phyloP scores from a whole-genome alignment of 1,140 invertebrate genomes.

The Drosophila sturtevanti region DNA sequence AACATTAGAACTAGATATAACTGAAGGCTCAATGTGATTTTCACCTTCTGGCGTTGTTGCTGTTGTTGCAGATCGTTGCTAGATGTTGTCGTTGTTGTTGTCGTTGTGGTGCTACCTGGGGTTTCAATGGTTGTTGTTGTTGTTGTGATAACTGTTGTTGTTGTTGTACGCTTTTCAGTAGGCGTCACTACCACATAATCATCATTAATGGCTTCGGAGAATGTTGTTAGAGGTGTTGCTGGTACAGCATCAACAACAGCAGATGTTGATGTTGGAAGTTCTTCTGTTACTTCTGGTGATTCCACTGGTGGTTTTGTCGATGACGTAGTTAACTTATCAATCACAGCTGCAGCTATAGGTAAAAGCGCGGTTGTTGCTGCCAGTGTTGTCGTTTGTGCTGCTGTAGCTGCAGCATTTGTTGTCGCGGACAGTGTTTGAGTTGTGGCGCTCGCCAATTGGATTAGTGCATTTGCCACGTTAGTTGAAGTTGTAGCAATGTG shows the following conservation, averaged over 20 bases:
- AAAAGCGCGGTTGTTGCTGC: constrained; percentile 59
- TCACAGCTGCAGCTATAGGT: constrained; percentile 61
- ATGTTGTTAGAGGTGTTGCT: constrained; percentile 24
- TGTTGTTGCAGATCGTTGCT: constrained; percentile 59
- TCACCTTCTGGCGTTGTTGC: constrained; percentile 80
- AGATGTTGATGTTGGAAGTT: constrained; percentile 11
- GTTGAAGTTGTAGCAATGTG: constrained; percentile 54
- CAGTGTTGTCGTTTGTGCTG: constrained; percentile 65
- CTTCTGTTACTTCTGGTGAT: constrained; percentile 22
- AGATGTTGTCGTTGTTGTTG: constrained; percentile 56
- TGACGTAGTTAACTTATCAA: constrained; percentile 55
- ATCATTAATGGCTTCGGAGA: constrained; percentile 19
- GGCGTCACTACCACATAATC: constrained; percentile 9
- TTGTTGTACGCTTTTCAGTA: constrained; percentile 45
- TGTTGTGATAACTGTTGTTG: constrained; percentile 59
- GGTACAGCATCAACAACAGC: constrained; percentile 14
- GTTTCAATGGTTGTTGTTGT: constrained; percentile 56
- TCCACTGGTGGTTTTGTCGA: constrained; percentile 41
- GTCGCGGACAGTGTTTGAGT: constrained; percentile 70
- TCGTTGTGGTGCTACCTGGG: constrained; percentile 55
- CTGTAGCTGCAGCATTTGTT: constrained; percentile 68
- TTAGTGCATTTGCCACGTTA: constrained; percentile 79
- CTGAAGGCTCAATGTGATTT: constrained; percentile 82
- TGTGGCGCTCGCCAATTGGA: constrained; percentile 81
- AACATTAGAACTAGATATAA: constrained; percentile 80